Percentiles rank a stretch among this genome's conserved stretches.
Conservation (phyloP, 2,888 invertebrate genomes). For the Capitulum mitella region DNA sequence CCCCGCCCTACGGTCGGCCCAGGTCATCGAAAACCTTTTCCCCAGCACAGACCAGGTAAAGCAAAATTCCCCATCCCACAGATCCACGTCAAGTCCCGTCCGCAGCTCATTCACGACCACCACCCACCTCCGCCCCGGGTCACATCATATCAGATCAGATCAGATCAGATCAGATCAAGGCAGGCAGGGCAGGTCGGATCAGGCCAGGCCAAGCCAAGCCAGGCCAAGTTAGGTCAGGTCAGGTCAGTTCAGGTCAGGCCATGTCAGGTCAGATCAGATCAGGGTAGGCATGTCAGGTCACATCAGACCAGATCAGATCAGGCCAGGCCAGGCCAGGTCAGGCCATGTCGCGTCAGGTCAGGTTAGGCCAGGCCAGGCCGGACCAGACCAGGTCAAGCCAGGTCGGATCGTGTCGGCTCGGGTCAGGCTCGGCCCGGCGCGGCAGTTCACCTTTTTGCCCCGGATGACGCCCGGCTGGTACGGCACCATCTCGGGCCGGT, state of each 20-base stretch:
- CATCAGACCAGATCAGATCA: conserved; percentile 26
- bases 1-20: no score
- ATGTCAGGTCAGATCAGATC: conserved; percentile 19
- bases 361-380: conserved; percentile 24
- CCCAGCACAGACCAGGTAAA: no score
- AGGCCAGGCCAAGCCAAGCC: no score
- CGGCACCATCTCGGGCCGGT: conserved; percentile 91
- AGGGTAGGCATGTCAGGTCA: conserved; percentile 28
- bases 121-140: no score
- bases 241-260: not conserved
- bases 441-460: conserved; percentile 64
- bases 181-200: no score
- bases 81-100: no score
- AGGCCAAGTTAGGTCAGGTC: conserved; percentile 25
- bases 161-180: no score
- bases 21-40: no score
- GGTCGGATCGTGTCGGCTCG: conserved; percentile 9
- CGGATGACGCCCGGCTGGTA: conserved; percentile 81
- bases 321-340: conserved; percentile 28
- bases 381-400: not conserved
- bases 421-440: not conserved
- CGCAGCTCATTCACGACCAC: no score
- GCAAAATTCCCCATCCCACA: no score
- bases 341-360: conserved; percentile 24
- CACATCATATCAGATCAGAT: no score